Evolutionary conservation across 2,113 vertebrate genomes (phyloP).

Genomic region (Callipepla squamata): DNA sequence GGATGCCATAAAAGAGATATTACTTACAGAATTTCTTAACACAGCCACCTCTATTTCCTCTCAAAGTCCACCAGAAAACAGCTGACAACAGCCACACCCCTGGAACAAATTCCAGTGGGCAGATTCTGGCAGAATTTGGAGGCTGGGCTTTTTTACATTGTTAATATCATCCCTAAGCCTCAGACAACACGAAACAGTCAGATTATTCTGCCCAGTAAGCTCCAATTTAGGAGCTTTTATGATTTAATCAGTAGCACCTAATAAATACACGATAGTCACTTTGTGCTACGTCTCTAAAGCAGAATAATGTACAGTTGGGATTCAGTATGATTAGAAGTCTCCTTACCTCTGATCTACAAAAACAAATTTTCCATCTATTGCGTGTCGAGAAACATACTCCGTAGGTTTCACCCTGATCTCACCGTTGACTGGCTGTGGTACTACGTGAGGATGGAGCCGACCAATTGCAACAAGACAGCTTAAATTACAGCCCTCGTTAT

Average conservation of each 20-base stretch:
- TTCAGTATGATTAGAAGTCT: neutral
- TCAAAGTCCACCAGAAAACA: neutral
- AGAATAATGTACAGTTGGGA: neutral
- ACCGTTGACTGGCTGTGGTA: conserved; percentile 88
- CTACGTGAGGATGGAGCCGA: conserved; percentile 93
- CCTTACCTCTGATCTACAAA: conserved; percentile 99
- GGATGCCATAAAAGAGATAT: neutral
- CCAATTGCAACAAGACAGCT: conserved; percentile 98
- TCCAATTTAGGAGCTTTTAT: neutral
- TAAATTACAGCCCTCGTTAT: conserved; percentile 96
- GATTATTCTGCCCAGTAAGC: neutral
- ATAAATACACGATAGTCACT: neutral
- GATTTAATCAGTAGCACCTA: neutral
- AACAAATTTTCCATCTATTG: conserved; percentile 97
- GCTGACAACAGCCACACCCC: neutral
- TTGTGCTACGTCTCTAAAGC: neutral
- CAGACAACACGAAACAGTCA: neutral
- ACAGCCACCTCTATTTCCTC: neutral
- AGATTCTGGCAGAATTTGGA: neutral
- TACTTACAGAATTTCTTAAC: neutral
- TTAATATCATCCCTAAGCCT: neutral
- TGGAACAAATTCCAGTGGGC: neutral
- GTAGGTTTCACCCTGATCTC: conserved; percentile 97
- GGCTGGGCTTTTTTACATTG: neutral
- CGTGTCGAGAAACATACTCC: conserved; percentile 95